These are phyloP conservation scores for Xiphophorus maculatus DNA, from an alignment of 2,113 vertebrate genomes.

Conservation along the genomic window DNA sequence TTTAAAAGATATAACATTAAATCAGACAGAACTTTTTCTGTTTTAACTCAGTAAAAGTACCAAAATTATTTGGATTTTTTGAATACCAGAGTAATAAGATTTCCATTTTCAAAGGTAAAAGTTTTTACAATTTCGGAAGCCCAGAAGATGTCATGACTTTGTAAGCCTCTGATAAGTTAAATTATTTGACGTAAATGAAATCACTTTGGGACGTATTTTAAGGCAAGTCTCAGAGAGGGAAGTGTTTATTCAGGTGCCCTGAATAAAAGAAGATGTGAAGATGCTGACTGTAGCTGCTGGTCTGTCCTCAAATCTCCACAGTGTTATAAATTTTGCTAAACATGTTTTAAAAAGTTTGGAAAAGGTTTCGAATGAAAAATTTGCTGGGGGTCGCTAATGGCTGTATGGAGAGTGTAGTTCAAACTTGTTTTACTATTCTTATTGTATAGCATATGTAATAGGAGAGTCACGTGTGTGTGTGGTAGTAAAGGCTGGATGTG, in stretches of 20 bases:
- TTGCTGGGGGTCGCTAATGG: background rate
- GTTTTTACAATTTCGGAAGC: too few species aligned
- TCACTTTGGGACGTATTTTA: background rate
- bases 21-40: too few species aligned
- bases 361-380: background rate
- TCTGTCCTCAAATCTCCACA: background rate
- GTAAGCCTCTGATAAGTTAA: background rate
- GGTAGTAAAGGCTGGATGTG: background rate
- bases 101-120: too few species aligned
- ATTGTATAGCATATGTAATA: too few species aligned
- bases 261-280: background rate
- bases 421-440: background rate
- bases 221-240: background rate
- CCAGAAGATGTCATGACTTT: background rate
- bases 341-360: background rate
- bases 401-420: background rate
- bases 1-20: background rate
- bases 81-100: too few species aligned
- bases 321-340: background rate
- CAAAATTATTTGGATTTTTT: too few species aligned
- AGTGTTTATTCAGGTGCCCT: background rate
- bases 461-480: slow-evolving; percentile 9
- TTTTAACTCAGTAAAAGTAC: too few species aligned
- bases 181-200: background rate
- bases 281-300: background rate